Base-by-base conservation (phyloP, 2,888 invertebrate genomes). In the Crematogaster levior region DNA sequence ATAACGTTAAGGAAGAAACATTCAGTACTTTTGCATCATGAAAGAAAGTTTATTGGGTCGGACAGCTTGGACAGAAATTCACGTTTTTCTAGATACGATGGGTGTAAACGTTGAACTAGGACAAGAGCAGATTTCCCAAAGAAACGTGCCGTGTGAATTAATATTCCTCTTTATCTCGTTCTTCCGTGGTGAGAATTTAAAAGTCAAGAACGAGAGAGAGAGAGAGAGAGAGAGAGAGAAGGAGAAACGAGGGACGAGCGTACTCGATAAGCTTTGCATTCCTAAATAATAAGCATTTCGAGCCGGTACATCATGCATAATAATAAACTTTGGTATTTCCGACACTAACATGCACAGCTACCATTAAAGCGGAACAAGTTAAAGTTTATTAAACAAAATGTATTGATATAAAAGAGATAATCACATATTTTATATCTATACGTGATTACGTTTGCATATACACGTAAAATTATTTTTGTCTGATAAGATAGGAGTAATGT, bases 251-350 rank as follows among this genome's bases (percentile, higher is more conserved):
- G n/a, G n/a, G n/a, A n/a, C n/a, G n/a, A 53, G n/a, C 27, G 46
- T 10, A 40, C 27, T 75, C 51, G 37, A 75, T 63, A 53, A 75
- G 65, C 65, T 75, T 75, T 75, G 51, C 75, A 40, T 75, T 65
- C 27, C 65, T 65, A 51, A 10, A 65, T 75, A 75, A 65, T 65
- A 48, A 75, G n/a, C 75, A 65, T 53, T n/a, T 21, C 21, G n/a
- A 75, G 12, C 15, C 40, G n/a, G 2, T n/a, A 27, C 27, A 65
- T 65, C 5, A 65, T 65, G 27, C 30, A 75, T 65, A 63, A 75
- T 63, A 51, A 75, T 53, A 15, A 37, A 53, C 40, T 53, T 65
- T 61, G 48, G 21, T 24, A 75, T 75, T 75, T 53, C 3, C 15
- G 15, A 21, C n/a, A 21, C 21, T n/a, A 27, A 15, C 12, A 34